Conservation (phyloP, 2,888 invertebrate species). For the Eupithecia tripunctaria region DNA sequence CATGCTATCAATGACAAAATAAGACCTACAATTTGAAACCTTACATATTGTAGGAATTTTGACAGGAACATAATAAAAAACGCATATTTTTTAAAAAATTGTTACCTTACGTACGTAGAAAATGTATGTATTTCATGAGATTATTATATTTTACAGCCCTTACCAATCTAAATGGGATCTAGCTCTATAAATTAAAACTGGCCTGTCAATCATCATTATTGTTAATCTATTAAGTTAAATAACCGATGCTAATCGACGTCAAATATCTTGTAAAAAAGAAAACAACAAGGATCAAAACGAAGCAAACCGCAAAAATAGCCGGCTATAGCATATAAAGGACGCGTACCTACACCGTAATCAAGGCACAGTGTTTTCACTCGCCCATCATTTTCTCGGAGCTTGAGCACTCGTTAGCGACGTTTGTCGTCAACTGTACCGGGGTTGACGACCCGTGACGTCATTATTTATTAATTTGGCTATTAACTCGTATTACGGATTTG, state of each 20-base stretch:
- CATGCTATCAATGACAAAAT: slow-evolving; percentile 12
- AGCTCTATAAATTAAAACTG: neutral
- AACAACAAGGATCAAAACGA: neutral
- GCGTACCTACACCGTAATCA: neutral
- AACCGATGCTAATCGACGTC: neutral
- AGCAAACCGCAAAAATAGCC: neutral
- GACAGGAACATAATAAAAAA: neutral
- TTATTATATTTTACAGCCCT: neutral
- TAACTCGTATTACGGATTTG: slow-evolving; percentile 34
- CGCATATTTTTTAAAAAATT: neutral
- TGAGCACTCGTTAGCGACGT: slow-evolving; percentile 6
- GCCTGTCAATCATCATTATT: neutral
- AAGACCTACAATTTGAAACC: neutral
- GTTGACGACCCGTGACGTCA: slow-evolving; percentile 46
- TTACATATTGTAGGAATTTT: neutral
- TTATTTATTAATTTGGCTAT: slow-evolving; percentile 46
- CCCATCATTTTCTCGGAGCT: slow-evolving; percentile 8
- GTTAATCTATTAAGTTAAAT: neutral
- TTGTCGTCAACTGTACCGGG: slow-evolving; percentile 27
- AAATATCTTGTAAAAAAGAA: neutral
- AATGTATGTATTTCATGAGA: neutral
- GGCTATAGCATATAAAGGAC: neutral
- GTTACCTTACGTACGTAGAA: neutral
- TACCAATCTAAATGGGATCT: neutral
- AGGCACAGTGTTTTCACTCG: neutral